Evolutionary conservation across 2,888 invertebrate species (phyloP), one percentile per base, ranked within the genome.

Genomic region (Sarcophaga caerulescens): DNA sequence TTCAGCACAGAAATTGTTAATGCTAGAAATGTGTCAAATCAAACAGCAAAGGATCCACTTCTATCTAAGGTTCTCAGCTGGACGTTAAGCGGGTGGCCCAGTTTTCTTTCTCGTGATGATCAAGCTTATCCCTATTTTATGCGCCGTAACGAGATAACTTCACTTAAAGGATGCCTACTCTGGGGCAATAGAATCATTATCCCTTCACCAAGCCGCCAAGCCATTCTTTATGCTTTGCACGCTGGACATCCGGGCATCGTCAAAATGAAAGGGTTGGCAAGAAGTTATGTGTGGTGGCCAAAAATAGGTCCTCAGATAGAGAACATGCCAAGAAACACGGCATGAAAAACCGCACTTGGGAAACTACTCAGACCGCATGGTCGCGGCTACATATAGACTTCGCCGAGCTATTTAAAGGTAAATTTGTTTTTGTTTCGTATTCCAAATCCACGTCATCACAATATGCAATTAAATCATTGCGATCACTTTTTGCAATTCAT

Each of bases 21-120:
- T 23, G 71, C 82, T n/a, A 59, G 74, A 44, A 12, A 80, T 44
- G 66, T 83, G 19, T 66, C 83, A 8, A 45, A 65, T 14, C 70
- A 83, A 80, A 80, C 76, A 45, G 25, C 47, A 23, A 85, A 81
- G 11, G 19, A 81, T 66, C 62, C 66, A 12, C 45, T 77, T n/a
- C 63, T 81, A 12, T 69, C 63, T 8, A 85, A 81, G 60, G 80
- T 88, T 44, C 68, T 87, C 19, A 85, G 84, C 78, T 86, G 81
- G 83, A 69, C 87, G 81, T 84, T 84, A 84, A 85, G 85, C 59
- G 84, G 84, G 44, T 87, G 84, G 87, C 75, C 83, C 21, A 77
- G 79, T 5, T 65, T 25, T 23, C 6, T 87, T 10, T 17, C 25
- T 57, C 85, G 80, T 0, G 47, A 52, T 14, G 74, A 86, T 23